Evolutionary conservation across 2,113 vertebrate genomes (phyloP), one percentile per base, ranked within the genome.

Genomic region (Orycteropus afer): DNA sequence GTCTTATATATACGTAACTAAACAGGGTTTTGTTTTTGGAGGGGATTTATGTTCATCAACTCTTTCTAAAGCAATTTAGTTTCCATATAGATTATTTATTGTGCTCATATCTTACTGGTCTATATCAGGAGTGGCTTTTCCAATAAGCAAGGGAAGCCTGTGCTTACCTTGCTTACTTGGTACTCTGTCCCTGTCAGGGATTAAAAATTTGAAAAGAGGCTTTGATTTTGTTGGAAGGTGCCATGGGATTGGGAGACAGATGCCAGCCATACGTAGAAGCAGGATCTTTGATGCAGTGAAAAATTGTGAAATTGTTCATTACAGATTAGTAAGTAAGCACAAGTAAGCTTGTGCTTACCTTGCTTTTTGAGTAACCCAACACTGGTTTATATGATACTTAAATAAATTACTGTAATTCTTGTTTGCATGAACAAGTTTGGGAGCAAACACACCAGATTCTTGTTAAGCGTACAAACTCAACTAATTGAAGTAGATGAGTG

Each of bases 41-140:
- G 34, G 42, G 27, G 71, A 45, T 89, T 40, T 47, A 32, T 77
- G 8, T 77, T 96, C 18, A 34, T 85, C 53, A 77, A 47, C 27
- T 82, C 22, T 86, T 84, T 84, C 42, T 27, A 95, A 88, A 89
- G 37, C 42, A 67, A 47, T 86, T 20, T 76, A 5, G 74, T 59
- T 94, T 91, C 94, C 73, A 81, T 9, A 85, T 74, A 67, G 89
- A 78, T 74, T 83, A 86, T 22, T 83, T 77, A 84, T 93, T 89
- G 37, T 34, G 59, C 32, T 83, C 4, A 18, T 49, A 13, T 81
- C 71, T 91, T 32, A 40, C 89, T 91, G 49, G 17, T 78, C 51
- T 94, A 82, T 63, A 40, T 80, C 55, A 57, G 55, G 20, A 17
- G 55, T 57, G 18, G 15, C 8, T 53, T 53, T 11, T 15, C 51